phyloP scores from a whole-genome alignment of 2,797 vertebrate species.

The Pseudochromis fuscus region DNA sequence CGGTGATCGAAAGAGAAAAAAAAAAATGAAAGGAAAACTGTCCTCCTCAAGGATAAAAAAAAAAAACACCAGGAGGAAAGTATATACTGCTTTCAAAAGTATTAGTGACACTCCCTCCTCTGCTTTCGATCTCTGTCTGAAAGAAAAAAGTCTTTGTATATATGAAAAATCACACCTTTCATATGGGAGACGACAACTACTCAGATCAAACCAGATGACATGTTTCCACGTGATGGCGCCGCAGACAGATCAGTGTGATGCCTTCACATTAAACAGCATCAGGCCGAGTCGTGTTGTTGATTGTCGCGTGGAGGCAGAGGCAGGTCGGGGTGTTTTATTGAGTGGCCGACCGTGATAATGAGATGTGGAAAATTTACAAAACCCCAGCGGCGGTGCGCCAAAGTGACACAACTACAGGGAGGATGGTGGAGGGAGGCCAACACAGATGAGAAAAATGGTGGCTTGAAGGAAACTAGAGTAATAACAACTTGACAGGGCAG shows the following conservation, averaged over 20 bases:
- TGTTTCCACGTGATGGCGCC: conserved; percentile 8
- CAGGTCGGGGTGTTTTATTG: not conserved
- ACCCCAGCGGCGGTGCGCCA: not conserved
- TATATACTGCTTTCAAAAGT: conserved; percentile 30
- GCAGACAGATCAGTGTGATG: not conserved
- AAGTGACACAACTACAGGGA: not conserved
- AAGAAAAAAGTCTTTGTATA: not conserved
- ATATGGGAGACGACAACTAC: not conserved
- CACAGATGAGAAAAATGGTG: conserved; percentile 1
- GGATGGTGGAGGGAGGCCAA: not conserved
- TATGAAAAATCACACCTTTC: not conserved
- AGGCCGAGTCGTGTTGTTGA: conserved; percentile 6
- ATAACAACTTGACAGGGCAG: conserved; percentile 11
- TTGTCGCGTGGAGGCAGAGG: conserved; percentile 7
- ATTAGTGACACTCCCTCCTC: conserved; percentile 19
- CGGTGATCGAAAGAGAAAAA: not conserved
- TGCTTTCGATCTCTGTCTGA: not conserved
- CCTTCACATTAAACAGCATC: conserved; percentile 11
- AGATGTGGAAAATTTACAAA: conserved; percentile 24
- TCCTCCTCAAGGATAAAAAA: conserved; percentile 44
- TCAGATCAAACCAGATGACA: not conserved
- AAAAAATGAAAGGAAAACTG: conserved; percentile 43
- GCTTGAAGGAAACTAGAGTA: conserved; percentile 2
- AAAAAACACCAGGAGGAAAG: conserved; percentile 17
- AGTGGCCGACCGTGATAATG: conserved; percentile 27